Evolutionary conservation across 1,140 invertebrate species (phyloP).

Genomic region (Cecropterus lyciades): DNA sequence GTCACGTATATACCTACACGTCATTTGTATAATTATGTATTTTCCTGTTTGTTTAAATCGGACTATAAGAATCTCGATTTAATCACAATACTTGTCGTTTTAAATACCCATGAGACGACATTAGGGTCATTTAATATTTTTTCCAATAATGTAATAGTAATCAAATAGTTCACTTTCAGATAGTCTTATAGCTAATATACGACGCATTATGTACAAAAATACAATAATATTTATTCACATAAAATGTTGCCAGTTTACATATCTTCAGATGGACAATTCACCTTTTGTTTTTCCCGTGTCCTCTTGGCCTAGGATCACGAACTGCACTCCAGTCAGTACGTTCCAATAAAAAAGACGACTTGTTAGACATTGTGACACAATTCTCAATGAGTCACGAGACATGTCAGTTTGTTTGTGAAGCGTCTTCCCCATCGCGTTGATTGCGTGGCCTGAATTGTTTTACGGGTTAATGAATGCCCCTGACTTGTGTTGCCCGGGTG

Average conservation of each 20-base stretch:
- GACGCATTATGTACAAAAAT: no score
- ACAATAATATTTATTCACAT: not conserved
- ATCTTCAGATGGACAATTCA: not conserved
- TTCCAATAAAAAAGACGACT: slow-evolving; percentile 15
- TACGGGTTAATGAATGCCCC: slow-evolving; percentile 66
- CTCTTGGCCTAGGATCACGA: not conserved
- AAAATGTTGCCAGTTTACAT: not conserved
- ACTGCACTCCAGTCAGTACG: not conserved
- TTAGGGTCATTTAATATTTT: no score
- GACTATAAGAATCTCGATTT: no score
- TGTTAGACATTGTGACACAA: slow-evolving; percentile 20
- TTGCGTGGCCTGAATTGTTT: slow-evolving; percentile 67
- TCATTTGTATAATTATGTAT: no score
- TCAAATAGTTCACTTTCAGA: no score
- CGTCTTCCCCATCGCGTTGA: slow-evolving; percentile 50
- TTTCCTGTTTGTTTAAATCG: no score
- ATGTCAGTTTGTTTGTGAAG: slow-evolving; percentile 42
- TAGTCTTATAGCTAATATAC: no score
- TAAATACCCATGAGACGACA: no score
- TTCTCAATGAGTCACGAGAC: slow-evolving; percentile 29
- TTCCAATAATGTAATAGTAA: no score
- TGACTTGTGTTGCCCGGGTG: slow-evolving; percentile 46
- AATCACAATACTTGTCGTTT: no score
- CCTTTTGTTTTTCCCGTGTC: not conserved
- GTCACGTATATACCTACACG: no score